These are phyloP conservation scores for Semicossyphus pulcher DNA, from an alignment of 2,113 vertebrate species.

Conservation along the genomic window DNA sequence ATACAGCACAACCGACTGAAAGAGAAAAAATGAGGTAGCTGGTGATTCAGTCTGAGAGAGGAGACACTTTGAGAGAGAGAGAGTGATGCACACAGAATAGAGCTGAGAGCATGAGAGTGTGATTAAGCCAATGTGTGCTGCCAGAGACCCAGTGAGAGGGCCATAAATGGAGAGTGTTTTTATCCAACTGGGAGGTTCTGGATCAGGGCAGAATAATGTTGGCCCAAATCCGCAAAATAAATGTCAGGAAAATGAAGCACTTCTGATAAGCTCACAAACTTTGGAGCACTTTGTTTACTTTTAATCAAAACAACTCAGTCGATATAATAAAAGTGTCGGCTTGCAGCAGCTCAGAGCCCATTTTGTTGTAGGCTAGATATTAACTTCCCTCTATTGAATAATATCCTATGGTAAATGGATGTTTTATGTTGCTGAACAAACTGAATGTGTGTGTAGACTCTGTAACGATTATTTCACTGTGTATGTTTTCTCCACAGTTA, in stretches of 20 bases:
- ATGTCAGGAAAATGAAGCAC: constrained; percentile 60
- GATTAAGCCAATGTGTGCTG: constrained; percentile 60
- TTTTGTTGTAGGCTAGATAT: background rate
- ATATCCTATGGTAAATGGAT: constrained; percentile 3
- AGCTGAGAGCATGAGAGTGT: constrained; percentile 48
- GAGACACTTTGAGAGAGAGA: constrained; percentile 29
- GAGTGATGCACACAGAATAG: constrained; percentile 41
- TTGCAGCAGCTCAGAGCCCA: constrained; percentile 6
- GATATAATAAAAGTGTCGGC: constrained; percentile 23
- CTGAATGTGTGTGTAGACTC: background rate
- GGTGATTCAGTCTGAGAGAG: constrained; percentile 52
- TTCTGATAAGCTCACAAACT: constrained; percentile 59
- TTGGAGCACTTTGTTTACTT: constrained; percentile 50
- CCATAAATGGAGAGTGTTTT: constrained; percentile 81
- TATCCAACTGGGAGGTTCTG: constrained; percentile 64
- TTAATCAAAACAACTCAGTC: constrained; percentile 53
- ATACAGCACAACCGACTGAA: constrained; percentile 22
- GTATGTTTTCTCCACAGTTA: constrained; percentile 64
- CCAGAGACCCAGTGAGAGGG: constrained; percentile 61
- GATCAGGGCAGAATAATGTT: constrained; percentile 61
- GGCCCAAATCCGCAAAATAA: constrained; percentile 67
- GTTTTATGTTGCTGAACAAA: background rate
- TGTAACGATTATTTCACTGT: background rate
- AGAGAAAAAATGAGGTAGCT: constrained; percentile 34
- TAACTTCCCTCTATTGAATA: constrained; percentile 12